Percentiles rank a stretch among this genome's conserved stretches.
Evolutionary conservation across 1,140 invertebrate genomes (phyloP).

Genomic region (Gerris buenoi): DNA sequence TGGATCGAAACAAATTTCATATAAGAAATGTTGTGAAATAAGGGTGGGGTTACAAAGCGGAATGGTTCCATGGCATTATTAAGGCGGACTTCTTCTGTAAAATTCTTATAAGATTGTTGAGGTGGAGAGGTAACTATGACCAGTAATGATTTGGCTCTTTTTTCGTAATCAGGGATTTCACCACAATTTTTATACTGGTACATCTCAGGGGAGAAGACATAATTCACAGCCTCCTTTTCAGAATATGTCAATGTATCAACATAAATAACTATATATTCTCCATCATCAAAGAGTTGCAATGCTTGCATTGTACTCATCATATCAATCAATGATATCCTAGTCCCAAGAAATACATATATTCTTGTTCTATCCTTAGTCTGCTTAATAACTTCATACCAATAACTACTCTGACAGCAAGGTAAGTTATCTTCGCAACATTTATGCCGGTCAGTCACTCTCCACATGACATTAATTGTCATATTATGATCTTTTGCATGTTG

Average conservation of each 20-base stretch:
- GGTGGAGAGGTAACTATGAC: conserved; percentile 69
- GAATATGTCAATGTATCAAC: conserved; percentile 80
- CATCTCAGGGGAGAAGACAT: conserved; percentile 36
- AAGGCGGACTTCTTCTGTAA: conserved; percentile 36
- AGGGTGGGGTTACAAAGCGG: background rate
- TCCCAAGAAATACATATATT: conserved; percentile 85
- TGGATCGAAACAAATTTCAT: conserved; percentile 71
- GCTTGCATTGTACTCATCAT: conserved; percentile 83
- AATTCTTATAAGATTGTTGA: conserved; percentile 49
- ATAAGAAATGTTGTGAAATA: background rate
- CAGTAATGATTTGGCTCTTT: conserved; percentile 59
- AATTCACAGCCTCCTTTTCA: conserved; percentile 56
- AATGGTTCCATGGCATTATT: background rate
- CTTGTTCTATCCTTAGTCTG: conserved; percentile 76
- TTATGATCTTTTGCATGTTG: conserved; percentile 54
- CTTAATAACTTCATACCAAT: conserved; percentile 74
- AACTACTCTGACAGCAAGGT: conserved; percentile 51
- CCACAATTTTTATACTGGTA: background rate
- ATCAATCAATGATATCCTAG: conserved; percentile 59
- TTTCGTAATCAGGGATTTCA: conserved; percentile 26
- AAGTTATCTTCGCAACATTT: conserved; percentile 58
- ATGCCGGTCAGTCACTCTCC: conserved; percentile 46
- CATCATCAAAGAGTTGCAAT: conserved; percentile 67
- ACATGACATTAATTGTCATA: conserved; percentile 63
- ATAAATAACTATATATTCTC: conserved; percentile 89